Base-by-base conservation (phyloP, 2,888 invertebrate species). In the Gnatocerus cornutus region DNA sequence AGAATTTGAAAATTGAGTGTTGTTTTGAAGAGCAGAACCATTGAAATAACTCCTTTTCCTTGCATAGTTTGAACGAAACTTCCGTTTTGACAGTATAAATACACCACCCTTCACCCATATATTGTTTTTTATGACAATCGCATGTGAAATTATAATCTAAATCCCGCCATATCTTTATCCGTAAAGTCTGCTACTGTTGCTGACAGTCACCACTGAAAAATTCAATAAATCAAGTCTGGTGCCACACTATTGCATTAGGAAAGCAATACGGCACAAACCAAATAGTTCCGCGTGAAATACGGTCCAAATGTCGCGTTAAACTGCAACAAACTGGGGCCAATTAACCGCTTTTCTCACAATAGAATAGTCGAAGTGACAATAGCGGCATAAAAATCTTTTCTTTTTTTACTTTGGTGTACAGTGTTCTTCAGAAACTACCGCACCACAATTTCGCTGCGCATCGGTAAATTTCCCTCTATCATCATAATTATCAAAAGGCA, bases 131-230 rank as follows among this genome's bases (percentile, higher is more conserved):
- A 16, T 13, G 9, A 4, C 39, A 45, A 29, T 48, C 50, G 48
- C 62, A 62, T 62, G 62, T 50, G 50, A 62, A 50, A 63, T 63
- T 43, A 53, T 27, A 52, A 53, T 63, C 14, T 43, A 13, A 30
- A 63, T 29, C 29, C 10, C 41, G 52, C 41, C 59, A 43, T 59
- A 33, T 59, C 45, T 16, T 59, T 16, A 59, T 55, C 41, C 39
- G 39, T 33, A 43, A 45, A 53, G 53, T 46, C 46, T 56, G 55
- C 37, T 58, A 29, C 59, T 77, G 76, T 50, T 68, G 70, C 50
- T 77, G 77, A 77, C 77, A 76, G 76, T 71, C 71, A 72, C 72
- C 74, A 70, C 73, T 69, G 75, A 74, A 74, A 77, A 76, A 76
- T 76, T 70, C 64, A 71, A 76, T 77, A 76, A 77, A 76, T 77